Evolutionary conservation across 2,113 vertebrate species (phyloP), one percentile per base, ranked within the genome.

Genomic region (Hylia prasina): DNA sequence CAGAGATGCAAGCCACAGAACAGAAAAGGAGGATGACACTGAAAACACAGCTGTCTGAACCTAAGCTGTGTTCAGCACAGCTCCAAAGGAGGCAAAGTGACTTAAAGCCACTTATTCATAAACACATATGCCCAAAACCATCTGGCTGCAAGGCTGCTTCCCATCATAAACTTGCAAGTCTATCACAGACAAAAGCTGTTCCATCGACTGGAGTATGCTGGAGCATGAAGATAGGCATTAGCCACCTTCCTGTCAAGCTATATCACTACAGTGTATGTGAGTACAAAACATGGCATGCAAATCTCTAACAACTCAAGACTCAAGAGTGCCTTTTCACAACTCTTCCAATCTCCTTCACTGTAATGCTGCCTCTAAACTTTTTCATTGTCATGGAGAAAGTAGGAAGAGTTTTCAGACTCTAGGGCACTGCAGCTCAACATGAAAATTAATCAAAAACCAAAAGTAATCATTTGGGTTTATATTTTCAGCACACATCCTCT

Each of bases 111-210:
- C 66, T 57, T 76, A 76, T 24, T 87, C 72, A 90, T 22, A 82
- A 83, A 80, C 47, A 94, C 60, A 81, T 77, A 85, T 48, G 78
- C 58, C 88, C 86, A 70, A 51, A 91, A 94, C 85, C 82, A 94
- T 90, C 91, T 78, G 83, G 61, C 65, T 91, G 33, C 30, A 47
- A 81, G 68, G 71, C 75, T 91, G 73, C 83, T 87, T 90, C 79
- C 56, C 53, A 82, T 78, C 60, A 89, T 30, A 82, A 93, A 71
- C 57, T 57, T 31, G 1, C 48, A 82, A 82, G 56, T 71, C 90
- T 93, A 79, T 66, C 87, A 88, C 54, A 7, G 69, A 81, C 64
- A 80, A 94, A 96, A 84, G 83, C 77, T 90, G 57, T 92, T 93
- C 56, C 68, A 80, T 87, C 7, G 61, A 70, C 71, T 73, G n/a